These are phyloP conservation scores for Dasyurus viverrinus DNA, from an alignment of 2,113 vertebrate genomes.

Conservation along the genomic window DNA sequence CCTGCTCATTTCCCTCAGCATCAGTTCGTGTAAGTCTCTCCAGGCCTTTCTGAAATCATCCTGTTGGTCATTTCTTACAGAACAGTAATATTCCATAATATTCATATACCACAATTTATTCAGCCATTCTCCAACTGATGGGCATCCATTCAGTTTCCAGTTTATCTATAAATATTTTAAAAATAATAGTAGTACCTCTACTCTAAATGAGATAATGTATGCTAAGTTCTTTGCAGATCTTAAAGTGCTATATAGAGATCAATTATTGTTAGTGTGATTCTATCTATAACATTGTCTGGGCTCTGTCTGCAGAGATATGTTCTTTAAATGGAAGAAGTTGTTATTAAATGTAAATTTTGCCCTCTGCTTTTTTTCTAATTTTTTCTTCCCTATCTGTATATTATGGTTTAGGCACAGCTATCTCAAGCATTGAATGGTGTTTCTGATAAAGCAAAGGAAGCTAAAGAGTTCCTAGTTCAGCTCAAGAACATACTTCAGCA, in stretches of 20 bases:
- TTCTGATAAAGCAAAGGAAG: constrained; percentile 98
- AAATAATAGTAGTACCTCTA: not conserved
- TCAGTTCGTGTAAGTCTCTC: too few species aligned
- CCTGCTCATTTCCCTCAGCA: too few species aligned
- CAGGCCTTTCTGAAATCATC: too few species aligned
- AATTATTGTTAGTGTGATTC: not conserved
- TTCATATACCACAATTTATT: too few species aligned
- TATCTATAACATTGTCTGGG: not conserved
- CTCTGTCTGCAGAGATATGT: not conserved
- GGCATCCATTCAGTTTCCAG: too few species aligned
- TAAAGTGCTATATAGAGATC: not conserved
- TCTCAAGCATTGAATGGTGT: constrained; percentile 97
- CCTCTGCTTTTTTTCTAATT: constrained; percentile 45
- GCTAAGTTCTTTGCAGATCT: not conserved
- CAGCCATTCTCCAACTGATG: too few species aligned
- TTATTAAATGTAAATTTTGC: constrained; percentile 20
- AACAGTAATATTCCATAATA: too few species aligned
- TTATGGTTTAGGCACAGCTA: constrained; percentile 90
- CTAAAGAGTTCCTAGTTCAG: constrained; percentile 98
- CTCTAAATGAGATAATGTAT: not conserved
- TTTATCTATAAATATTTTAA: not conserved
- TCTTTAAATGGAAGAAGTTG: constrained; percentile 43
- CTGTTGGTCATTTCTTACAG: too few species aligned
- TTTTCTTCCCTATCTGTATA: not conserved
- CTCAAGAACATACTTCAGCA: constrained; percentile 97